A percentile compares a stretch with the other conserved stretches of the same genome.
Conservation (phyloP, 2,113 vertebrate species). For the Neomonachus schauinslandi region DNA sequence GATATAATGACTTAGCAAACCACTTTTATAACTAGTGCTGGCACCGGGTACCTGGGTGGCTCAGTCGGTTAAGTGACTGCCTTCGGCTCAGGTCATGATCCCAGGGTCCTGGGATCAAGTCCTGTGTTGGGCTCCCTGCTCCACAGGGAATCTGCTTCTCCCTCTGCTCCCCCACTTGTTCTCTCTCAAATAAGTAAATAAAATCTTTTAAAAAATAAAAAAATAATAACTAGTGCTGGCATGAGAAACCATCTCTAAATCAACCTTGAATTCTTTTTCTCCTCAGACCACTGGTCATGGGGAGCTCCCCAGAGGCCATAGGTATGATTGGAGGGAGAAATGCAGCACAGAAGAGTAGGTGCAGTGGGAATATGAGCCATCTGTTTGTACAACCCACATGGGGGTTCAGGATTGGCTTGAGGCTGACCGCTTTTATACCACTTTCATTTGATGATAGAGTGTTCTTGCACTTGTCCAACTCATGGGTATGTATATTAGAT, state of each 20-base stretch:
- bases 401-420: not conserved
- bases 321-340: not conserved
- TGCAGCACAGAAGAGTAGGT: not conserved
- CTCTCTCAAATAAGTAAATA: not conserved
- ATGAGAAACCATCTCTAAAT: not conserved
- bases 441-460: not conserved
- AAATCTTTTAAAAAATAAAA: not conserved
- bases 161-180: too few species aligned
- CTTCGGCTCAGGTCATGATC: too few species aligned
- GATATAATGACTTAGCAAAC: not conserved
- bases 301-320: not conserved
- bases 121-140: too few species aligned
- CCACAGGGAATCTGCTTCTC: too few species aligned
- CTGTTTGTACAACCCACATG: not conserved
- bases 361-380: not conserved
- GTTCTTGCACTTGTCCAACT: not conserved
- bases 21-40: not conserved
- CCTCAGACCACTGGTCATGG: not conserved
- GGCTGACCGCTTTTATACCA: not conserved
- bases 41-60: not conserved
- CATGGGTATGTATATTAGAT: not conserved
- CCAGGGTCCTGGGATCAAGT: too few species aligned
- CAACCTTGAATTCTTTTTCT: not conserved
- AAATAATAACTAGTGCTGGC: not conserved
- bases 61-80: too few species aligned